These are phyloP conservation scores for Luidia sarsii DNA, from an alignment of 53 echinoderm and acorn worm species.

Conservation along the genomic window DNA sequence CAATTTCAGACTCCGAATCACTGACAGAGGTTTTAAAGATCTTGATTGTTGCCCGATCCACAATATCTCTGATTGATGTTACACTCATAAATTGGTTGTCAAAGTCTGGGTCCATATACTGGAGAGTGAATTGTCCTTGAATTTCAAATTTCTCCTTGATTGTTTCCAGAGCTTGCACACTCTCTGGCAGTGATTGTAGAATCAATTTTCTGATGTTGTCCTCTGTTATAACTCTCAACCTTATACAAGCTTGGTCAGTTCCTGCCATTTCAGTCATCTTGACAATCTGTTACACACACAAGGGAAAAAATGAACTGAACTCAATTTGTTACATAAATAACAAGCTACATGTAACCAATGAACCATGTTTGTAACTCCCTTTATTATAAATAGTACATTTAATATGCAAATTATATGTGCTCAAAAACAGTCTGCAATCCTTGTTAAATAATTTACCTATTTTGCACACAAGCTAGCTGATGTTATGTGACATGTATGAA, in stretches of 20 bases:
- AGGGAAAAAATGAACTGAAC: too few species aligned
- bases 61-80: constrained; percentile 7
- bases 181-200: not conserved
- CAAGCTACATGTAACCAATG: too few species aligned
- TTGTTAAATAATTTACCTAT: too few species aligned
- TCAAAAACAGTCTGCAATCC: too few species aligned
- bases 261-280: too few species aligned
- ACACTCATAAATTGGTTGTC: constrained; percentile 41
- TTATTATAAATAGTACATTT: too few species aligned
- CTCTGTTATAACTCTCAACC: constrained; percentile 24
- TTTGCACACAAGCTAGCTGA: too few species aligned
- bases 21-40: not conserved
- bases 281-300: too few species aligned
- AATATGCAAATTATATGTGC: too few species aligned
- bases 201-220: constrained; percentile 26
- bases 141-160: constrained; percentile 22
- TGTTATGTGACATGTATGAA: not conserved
- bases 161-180: constrained; percentile 7
- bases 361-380: too few species aligned
- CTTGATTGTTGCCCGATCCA: constrained; percentile 37
- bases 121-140: constrained; percentile 21
- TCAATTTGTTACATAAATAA: too few species aligned
- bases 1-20: not conserved
- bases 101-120: constrained; percentile 45
- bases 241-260: not conserved